A percentile compares a stretch with the other conserved stretches of the same genome.
These are phyloP conservation scores for Falco naumanni DNA, from an alignment of 2,797 vertebrate species.

Conservation along the genomic window DNA sequence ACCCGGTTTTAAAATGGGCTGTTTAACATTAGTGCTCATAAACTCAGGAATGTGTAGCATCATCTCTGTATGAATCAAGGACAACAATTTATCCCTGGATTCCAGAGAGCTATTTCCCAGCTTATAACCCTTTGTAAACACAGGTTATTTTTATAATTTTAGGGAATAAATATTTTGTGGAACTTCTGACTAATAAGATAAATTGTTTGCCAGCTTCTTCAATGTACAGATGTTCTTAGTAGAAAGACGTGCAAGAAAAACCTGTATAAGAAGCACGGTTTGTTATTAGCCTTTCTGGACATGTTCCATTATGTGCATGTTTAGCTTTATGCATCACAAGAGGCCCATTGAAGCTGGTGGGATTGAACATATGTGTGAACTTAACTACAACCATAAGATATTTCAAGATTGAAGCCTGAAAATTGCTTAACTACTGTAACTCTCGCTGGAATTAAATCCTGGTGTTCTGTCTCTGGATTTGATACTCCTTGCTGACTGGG, in stretches of 20 bases:
- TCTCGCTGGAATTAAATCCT: constrained; percentile 14
- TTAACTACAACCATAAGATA: neutral
- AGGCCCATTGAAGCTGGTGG: neutral
- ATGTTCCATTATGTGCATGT: neutral
- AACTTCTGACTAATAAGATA: constrained; percentile 32
- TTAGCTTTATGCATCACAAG: constrained; percentile 17
- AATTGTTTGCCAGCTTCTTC: constrained; percentile 49
- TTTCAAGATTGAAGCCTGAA: constrained; percentile 36
- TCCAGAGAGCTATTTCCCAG: neutral
- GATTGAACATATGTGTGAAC: constrained; percentile 13
- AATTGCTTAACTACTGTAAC: constrained; percentile 56
- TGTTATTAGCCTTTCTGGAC: constrained; percentile 14
- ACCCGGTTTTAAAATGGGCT: neutral
- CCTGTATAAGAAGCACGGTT: neutral
- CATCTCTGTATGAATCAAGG: neutral
- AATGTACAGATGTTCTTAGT: neutral
- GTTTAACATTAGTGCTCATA: neutral
- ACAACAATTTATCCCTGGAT: constrained; percentile 15
- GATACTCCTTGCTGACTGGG: neutral
- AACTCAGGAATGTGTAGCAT: neutral
- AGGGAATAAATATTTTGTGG: constrained; percentile 58
- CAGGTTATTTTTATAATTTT: neutral
- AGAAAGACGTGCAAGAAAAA: neutral
- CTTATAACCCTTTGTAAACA: constrained; percentile 30
- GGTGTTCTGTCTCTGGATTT: neutral